Percentiles rank a stretch among this genome's conserved stretches.
Evolutionary conservation across 2,888 invertebrate species (phyloP).

Genomic region (Pseudeuparius sepicola): DNA sequence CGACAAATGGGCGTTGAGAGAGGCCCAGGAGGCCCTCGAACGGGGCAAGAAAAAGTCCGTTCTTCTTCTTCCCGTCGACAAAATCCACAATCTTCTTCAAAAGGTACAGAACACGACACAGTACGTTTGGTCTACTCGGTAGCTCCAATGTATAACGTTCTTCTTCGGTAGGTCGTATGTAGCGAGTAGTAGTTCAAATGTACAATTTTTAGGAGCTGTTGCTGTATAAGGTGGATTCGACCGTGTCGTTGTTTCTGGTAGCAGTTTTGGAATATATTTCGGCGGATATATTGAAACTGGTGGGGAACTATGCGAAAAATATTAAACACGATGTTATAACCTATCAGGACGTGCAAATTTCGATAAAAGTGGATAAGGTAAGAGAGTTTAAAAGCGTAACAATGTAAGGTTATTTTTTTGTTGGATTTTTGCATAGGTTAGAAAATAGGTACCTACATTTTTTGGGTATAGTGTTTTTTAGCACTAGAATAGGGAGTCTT

Average conservation of each 20-base stretch:
- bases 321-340: conserved; percentile 88
- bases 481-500: too few species aligned
- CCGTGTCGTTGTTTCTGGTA: conserved; percentile 82
- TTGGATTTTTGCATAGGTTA: conserved; percentile 12
- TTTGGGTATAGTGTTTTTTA: too few species aligned
- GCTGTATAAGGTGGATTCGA: conserved; percentile 76
- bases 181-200: too few species aligned
- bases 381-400: conserved; percentile 8
- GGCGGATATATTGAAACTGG: conserved; percentile 88
- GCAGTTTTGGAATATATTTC: conserved; percentile 93
- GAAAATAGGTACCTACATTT: too few species aligned
- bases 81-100: conserved; percentile 78
- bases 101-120: conserved; percentile 45
- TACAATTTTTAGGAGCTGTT: conserved; percentile 60
- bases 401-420: conserved; percentile 13
- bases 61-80: conserved; percentile 69
- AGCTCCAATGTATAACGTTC: too few species aligned
- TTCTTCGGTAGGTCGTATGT: too few species aligned
- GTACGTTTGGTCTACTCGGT: too few species aligned
- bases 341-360: conserved; percentile 90
- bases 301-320: conserved; percentile 95
- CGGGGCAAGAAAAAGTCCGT: conserved; percentile 71
- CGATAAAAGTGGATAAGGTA: conserved; percentile 97
- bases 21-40: conserved; percentile 77
- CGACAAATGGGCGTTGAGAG: conserved; percentile 85